Conservation (phyloP, 2,797 vertebrate genomes). For the Borostomias antarcticus region DNA sequence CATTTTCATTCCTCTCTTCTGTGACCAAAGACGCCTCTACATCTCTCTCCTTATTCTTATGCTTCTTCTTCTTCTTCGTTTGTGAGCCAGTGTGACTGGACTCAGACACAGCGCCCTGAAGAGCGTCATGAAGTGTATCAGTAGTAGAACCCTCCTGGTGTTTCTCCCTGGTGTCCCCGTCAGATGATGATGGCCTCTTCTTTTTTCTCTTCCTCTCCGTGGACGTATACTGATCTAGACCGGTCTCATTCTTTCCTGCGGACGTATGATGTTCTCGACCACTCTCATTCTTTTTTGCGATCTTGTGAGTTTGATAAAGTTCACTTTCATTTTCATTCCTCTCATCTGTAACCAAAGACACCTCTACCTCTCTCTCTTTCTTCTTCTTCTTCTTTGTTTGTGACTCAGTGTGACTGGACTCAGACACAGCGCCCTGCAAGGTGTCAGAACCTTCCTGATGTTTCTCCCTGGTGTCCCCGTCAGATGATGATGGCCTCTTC, state of each 20-base stretch:
- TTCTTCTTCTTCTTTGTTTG: background rate
- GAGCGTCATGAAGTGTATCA: conserved; percentile 5
- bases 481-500: conserved; percentile 16
- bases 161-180: background rate
- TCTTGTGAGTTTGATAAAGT: too few species aligned
- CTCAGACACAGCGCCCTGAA: background rate
- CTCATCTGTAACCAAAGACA: background rate
- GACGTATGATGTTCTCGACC: background rate
- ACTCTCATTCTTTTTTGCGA: background rate
- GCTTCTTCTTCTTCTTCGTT: background rate
- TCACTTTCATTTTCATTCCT: background rate
- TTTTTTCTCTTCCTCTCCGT: conserved; percentile 37
- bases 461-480: background rate
- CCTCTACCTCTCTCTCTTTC: background rate
- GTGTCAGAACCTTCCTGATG: background rate
- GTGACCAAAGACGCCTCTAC: background rate
- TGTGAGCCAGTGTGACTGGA: background rate
- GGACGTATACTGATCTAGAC: background rate
- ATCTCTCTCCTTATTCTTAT: background rate
- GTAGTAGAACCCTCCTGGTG: background rate
- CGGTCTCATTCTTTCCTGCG: conserved; percentile 25
- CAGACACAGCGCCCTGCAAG: background rate
- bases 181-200: conserved; percentile 16
- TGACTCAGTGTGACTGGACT: background rate
- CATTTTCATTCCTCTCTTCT: background rate